phyloP scores from a whole-genome alignment of 2,797 vertebrate species.

The Loris lydekkerianus region DNA sequence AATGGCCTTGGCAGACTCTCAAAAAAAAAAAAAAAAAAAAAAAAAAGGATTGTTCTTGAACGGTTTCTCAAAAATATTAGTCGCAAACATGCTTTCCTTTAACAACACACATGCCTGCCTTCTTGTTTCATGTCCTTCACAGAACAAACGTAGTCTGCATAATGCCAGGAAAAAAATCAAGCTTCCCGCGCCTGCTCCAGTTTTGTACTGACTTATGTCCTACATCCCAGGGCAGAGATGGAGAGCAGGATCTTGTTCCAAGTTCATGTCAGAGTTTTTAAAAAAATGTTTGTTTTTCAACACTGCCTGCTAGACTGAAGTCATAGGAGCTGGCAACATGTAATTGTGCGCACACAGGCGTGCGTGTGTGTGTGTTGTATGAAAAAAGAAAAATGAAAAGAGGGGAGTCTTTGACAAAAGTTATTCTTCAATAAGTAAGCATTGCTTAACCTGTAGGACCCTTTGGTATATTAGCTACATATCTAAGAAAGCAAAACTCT shows the following conservation, averaged over 20 bases:
- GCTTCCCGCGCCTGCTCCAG: constrained; percentile 4
- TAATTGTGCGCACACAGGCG: background rate
- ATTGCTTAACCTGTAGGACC: background rate
- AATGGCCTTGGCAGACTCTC: constrained; percentile 71
- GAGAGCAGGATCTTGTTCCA: constrained; percentile 31
- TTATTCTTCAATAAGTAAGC: constrained; percentile 16
- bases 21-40: background rate
- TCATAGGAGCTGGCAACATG: background rate
- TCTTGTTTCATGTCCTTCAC: constrained; percentile 50
- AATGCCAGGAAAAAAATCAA: background rate
- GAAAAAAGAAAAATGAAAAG: background rate
- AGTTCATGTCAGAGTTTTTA: constrained; percentile 47
- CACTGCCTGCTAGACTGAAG: constrained; percentile 18
- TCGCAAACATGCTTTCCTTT: constrained; percentile 74
- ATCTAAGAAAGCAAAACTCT: constrained; percentile 2
- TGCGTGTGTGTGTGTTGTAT: too few species aligned
- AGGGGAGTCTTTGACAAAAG: background rate
- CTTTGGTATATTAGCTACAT: background rate
- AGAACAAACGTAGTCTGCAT: constrained; percentile 1
- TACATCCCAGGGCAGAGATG: background rate
- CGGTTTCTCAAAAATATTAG: constrained; percentile 71
- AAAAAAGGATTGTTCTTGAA: constrained; percentile 68
- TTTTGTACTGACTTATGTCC: constrained; percentile 64
- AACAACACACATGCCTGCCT: constrained; percentile 58
- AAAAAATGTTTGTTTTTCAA: constrained; percentile 53